Base-by-base conservation (phyloP, 2,888 invertebrate genomes). In the Drosophila borealis region DNA sequence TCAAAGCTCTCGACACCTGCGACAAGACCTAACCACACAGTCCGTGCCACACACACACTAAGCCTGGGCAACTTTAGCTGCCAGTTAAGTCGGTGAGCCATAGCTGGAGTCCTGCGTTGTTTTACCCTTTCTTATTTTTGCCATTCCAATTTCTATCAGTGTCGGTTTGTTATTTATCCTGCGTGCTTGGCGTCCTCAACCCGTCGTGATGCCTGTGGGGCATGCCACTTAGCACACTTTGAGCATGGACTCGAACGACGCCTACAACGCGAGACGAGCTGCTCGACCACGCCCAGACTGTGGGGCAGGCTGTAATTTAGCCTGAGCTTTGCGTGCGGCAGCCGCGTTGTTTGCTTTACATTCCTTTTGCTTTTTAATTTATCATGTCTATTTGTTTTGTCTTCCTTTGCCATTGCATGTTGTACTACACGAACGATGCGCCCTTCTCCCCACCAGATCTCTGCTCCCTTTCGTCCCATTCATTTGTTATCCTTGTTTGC, bases 341-440 rank as follows among this genome's bases (percentile, higher is more conserved):
- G 21, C 25, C 59, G 63, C 74, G 64, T 41, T 81, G 72, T 83
- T 86, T 86, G 78, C 74, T 70, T 80, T 73, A 66, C 60, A 76
- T 78, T 85, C 67, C 66, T 75, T 70, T 81, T 81, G 60, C 72
- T 78, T 83, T 82, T 81, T 86, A 86, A 88, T 86, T 86, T 88
- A 86, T 88, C 88, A 86, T 83, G 81, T 86, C 88, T 86, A 86
- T 86, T 86, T 88, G 83, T 81, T 83, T 81, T 81, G 88, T 79
- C 68, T 73, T 75, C 71, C 72, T 74, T 75, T 62, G 71, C 79
- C 73, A 61, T 64, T 66, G 68, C 74, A 66, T 70, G 78, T 62
- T 45, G 55, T 67, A 64, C 66, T 56, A 62, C 66, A 66, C 46
- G 39, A 59, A 11, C 29, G 49, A 46, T 64, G 41, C 46, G 49